Conservation (phyloP, 2,888 invertebrate species). For the Antitype chi region DNA sequence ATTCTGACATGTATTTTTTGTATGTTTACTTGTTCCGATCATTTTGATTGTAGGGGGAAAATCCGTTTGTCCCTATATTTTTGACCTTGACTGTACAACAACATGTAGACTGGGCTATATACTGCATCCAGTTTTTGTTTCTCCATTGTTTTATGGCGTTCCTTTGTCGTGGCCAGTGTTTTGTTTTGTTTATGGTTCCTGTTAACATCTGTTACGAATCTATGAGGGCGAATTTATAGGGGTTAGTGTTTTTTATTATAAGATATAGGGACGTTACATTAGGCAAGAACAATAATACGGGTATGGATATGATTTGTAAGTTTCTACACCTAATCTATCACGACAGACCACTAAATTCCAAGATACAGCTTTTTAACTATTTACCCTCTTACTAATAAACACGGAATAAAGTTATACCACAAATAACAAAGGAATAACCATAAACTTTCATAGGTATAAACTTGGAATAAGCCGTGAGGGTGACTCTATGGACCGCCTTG, state of each 20-base stretch:
- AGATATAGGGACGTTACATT: neutral
- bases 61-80: neutral
- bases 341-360: neutral
- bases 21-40: neutral
- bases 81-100: constrained; percentile 12
- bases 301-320: neutral
- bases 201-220: constrained; percentile 34
- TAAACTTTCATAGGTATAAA: no score
- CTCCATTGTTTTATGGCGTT: constrained; percentile 21
- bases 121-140: constrained; percentile 36
- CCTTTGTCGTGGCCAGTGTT: constrained; percentile 27
- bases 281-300: neutral
- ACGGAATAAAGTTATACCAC: no score
- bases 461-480: no score
- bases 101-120: constrained; percentile 18
- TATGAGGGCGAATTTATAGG: constrained; percentile 17
- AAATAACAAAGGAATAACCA: no score
- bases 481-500: no score
- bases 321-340: neutral
- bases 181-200: constrained; percentile 34
- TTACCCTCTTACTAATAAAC: no score
- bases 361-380: neutral
- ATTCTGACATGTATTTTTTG: neutral
- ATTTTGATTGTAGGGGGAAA: neutral
- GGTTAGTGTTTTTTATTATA: constrained; percentile 10